Base-by-base conservation (phyloP, 2,888 invertebrate genomes). In the Mythimna pallens region DNA sequence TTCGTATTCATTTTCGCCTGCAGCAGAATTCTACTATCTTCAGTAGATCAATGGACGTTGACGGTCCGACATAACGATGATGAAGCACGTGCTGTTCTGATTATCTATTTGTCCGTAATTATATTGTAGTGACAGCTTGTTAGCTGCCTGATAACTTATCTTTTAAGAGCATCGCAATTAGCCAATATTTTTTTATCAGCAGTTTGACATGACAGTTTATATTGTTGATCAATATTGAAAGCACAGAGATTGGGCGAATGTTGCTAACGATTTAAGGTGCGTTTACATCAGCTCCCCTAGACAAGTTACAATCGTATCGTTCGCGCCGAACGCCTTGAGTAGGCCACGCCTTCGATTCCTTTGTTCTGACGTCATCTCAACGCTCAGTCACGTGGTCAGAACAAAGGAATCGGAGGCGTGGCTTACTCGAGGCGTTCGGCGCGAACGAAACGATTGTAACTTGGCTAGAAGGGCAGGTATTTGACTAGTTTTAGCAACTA, bases 71-170 rank as follows among this genome's bases (percentile, higher is more conserved):
- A 78, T 77, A 78, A 63, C 72, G 43, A 78, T 63, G 78, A 58
- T 14, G 47, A 54, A 78, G 72, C 78, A 72, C 78, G 76, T 54
- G 76, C 54, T 65, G 52, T 55, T 17, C 64, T 10, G 70, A 65
- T 78, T 71, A 76, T 71, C 76, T 72, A 77, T 58, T 66, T 78
- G 63, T 77, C 62, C 72, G 62, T 77, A 77, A 77, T 77, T 72
- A 77, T 78, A 65, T 65, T 65, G 52, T 58, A 78, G 78, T 78
- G 76, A 77, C 76, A 77, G 80, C 68, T 76, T 65, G 80, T 76
- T 72, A 78, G 62, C 47, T 65, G 63, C 30, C 30, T 40, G 76
- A 71, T 72, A 72, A 47, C 36, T 40, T 78, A 78, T 75, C 75
- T 75, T 55, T 57, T 76, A 70, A 76, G 70, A 71, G 68, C 63